phyloP scores from a whole-genome alignment of 2,113 vertebrate species.

The Tonatia bakeri region DNA sequence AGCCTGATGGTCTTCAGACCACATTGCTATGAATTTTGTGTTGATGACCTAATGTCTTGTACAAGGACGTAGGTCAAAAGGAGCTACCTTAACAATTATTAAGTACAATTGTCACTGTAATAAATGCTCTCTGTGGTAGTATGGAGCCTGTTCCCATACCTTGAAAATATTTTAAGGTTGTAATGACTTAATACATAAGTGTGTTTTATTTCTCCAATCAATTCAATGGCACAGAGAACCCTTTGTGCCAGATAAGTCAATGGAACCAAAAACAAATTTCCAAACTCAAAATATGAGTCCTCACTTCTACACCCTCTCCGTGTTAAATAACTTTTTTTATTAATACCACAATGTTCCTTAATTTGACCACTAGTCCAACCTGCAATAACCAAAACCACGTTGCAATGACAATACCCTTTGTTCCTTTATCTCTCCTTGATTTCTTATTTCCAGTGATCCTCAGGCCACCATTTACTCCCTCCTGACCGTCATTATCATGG shows the following conservation, averaged over 20 bases:
- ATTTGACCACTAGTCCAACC: not conserved
- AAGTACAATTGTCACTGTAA: not conserved
- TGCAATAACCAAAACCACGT: not conserved
- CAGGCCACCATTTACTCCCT: not conserved
- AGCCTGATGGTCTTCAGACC: not conserved
- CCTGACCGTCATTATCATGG: not conserved
- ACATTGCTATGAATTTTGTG: not conserved
- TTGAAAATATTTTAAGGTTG: not conserved
- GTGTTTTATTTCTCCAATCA: not conserved
- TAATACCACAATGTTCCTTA: not conserved
- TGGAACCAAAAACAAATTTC: not conserved
- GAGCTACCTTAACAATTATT: not conserved
- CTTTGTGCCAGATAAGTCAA: not conserved
- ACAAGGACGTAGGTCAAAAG: not conserved
- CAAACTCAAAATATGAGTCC: not conserved
- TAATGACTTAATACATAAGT: not conserved
- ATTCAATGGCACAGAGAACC: not conserved
- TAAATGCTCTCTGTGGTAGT: not conserved
- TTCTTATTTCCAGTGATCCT: not conserved
- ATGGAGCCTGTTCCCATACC: not conserved
- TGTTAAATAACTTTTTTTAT: not conserved
- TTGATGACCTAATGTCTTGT: not conserved
- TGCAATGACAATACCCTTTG: not conserved
- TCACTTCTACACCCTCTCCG: not conserved
- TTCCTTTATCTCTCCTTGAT: not conserved